These are phyloP conservation scores for Osedax frankpressi DNA, from an alignment of 2,888 invertebrate species.

Conservation along the genomic window DNA sequence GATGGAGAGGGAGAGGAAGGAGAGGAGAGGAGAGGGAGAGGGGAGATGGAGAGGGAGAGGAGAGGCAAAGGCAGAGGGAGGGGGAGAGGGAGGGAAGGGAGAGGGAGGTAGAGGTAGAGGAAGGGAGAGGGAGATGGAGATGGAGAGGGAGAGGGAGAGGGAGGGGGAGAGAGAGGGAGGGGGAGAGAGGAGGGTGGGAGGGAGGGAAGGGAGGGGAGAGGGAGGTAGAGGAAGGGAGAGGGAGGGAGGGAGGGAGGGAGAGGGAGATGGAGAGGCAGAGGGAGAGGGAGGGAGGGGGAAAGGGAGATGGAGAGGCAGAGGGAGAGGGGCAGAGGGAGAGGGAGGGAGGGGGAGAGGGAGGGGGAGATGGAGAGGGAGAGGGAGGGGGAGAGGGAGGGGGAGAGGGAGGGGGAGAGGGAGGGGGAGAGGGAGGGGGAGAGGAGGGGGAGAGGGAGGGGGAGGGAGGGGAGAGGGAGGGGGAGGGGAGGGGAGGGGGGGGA, in stretches of 20 bases:
- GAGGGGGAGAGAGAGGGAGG: rapidly evolving
- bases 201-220: not conserved
- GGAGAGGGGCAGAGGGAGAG: not conserved
- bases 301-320: too few species aligned
- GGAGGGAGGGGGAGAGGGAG: not conserved
- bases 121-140: not conserved
- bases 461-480: not conserved
- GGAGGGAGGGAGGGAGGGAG: not conserved
- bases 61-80: not conserved
- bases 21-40: not conserved
- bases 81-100: not conserved
- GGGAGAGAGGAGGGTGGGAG: not conserved
- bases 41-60: not conserved
- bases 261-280: not conserved
- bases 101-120: not conserved
- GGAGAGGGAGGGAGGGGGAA: too few species aligned
- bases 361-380: too few species aligned
- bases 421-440: not conserved
- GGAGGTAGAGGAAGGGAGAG: not conserved
- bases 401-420: not conserved
- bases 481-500: not conserved
- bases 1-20: not conserved
- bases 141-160: too few species aligned
- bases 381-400: not conserved
- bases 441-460: not conserved